These are phyloP conservation scores for Idaea straminata DNA, from an alignment of 2,888 invertebrate species.

Conservation along the genomic window DNA sequence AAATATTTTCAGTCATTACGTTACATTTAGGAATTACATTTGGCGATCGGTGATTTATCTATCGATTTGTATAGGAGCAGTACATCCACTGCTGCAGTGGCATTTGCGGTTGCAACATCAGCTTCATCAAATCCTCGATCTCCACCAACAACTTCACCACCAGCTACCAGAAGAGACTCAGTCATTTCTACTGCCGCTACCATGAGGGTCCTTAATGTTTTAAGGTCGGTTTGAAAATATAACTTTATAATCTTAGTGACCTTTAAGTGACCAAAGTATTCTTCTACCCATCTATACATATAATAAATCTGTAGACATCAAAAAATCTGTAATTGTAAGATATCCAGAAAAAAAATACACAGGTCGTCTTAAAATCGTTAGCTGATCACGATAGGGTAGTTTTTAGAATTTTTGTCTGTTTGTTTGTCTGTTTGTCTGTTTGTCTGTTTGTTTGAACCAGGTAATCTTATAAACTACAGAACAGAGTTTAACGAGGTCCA, in stretches of 20 bases:
- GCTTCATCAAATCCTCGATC: slow-evolving; percentile 91
- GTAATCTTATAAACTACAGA: too few species aligned
- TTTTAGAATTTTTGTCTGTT: too few species aligned
- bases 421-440: too few species aligned
- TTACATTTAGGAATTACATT: neutral
- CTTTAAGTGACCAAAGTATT: neutral
- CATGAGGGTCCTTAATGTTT: slow-evolving; percentile 93
- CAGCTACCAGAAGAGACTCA: slow-evolving; percentile 80
- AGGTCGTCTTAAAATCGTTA: too few species aligned
- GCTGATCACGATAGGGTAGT: too few species aligned
- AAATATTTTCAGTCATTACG: neutral
- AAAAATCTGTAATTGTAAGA: too few species aligned
- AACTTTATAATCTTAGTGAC: neutral
- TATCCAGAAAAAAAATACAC: too few species aligned
- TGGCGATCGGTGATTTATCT: neutral
- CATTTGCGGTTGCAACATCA: slow-evolving; percentile 95
- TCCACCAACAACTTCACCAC: slow-evolving; percentile 75
- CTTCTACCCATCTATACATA: slow-evolving; percentile 15
- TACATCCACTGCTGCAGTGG: slow-evolving; percentile 91
- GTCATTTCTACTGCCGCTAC: slow-evolving; percentile 96
- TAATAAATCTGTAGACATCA: too few species aligned
- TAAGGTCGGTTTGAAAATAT: slow-evolving; percentile 69
- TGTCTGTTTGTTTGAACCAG: too few species aligned
- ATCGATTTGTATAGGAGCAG: slow-evolving; percentile 82
- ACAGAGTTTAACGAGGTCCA: too few species aligned